Evolutionary conservation across 2,797 vertebrate genomes (phyloP).

Genomic region (Paramormyrops hopkinsi): DNA sequence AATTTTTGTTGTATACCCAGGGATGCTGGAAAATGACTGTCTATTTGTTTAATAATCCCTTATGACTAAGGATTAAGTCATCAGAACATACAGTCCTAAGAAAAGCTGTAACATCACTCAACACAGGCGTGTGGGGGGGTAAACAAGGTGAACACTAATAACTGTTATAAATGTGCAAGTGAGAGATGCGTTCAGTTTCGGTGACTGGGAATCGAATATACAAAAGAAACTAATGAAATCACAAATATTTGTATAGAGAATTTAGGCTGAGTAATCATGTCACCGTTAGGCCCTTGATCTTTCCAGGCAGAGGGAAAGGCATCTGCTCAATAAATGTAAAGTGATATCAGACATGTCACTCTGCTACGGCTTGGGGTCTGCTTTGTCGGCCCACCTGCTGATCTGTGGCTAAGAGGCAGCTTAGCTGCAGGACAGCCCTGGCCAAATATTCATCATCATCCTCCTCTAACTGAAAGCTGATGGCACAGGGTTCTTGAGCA

Average conservation of each 20-base stretch:
- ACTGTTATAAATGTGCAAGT: neutral
- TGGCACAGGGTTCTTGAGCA: neutral
- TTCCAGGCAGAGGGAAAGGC: neutral
- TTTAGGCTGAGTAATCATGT: neutral
- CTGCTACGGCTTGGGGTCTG: neutral
- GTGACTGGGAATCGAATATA: neutral
- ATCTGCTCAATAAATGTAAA: neutral
- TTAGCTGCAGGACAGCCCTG: neutral
- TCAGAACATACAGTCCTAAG: neutral
- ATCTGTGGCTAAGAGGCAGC: neutral
- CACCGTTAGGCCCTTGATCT: neutral
- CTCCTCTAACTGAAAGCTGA: neutral
- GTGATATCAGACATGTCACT: neutral
- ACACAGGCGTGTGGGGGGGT: neutral
- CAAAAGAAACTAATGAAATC: neutral
- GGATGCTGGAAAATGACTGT: neutral
- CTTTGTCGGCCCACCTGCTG: neutral
- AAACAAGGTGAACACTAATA: neutral
- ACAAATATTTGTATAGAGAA: neutral
- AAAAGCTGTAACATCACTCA: neutral
- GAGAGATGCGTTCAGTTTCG: neutral
- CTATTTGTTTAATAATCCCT: neutral
- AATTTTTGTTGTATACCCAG: neutral
- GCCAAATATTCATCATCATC: neutral
- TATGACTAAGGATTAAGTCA: slow-evolving; percentile 3